Evolutionary conservation across 2,113 vertebrate genomes (phyloP), one percentile per base, ranked within the genome.

Genomic region (Isichthys henryi): DNA sequence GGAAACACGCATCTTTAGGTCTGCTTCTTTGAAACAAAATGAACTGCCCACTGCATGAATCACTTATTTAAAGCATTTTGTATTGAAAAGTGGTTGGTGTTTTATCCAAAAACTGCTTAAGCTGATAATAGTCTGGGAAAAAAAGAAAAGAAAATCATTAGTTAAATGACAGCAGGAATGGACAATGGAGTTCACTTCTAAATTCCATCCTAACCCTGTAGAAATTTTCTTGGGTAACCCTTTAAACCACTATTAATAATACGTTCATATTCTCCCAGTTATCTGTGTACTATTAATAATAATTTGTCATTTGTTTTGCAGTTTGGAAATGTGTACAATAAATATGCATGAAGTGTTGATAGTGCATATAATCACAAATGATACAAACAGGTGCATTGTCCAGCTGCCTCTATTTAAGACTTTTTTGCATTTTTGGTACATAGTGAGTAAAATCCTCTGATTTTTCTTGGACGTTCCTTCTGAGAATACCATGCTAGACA

Each of bases 61-160:
- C 92, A 91, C 92, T 92, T 89, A 91, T 93, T 62, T n/a, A n/a
- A 62, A n/a, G 21, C 56, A 62, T 62, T 62, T 62, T 62, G n/a
- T 62, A n/a, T 21, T 21, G 23, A 62, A n/a, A 62, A 62, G 23
- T n/a, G 56, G 56, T n/a, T 62, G 92, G 92, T 91, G 91, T 90
- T 94, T 94, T 94, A 92, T 92, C 90, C 93, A 94, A 94, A 94
- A 92, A 93, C 92, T 85, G 84, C 86, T 90, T 86, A 88, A 70
- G 80, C 89, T 90, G 92, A 94, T 92, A 91, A 90, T 92, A 92
- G 94, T 94, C 92, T 62, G 1, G 5, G 23, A n/a, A 3, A 62
- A 58, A 62, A 21, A 58, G 6, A 58, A 62, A 62, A 9, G 21
- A 66, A 66, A 66, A 66, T n/a, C 23, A 27, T 62, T 62, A n/a